Evolutionary conservation across 1,140 invertebrate species (phyloP).

Genomic region (Paraescarpia echinospica): DNA sequence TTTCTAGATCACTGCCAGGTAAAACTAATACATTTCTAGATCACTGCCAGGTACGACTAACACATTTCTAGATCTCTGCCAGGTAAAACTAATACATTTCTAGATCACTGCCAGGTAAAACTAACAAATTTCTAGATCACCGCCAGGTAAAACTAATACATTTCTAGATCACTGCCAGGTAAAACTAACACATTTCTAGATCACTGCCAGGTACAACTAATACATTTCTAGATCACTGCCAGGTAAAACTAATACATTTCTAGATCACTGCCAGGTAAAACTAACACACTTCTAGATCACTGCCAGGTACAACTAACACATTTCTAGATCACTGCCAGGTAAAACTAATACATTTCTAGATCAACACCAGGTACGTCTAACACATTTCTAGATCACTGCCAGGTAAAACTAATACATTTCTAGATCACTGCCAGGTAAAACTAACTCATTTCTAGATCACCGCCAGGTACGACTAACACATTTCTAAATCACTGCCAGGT

Average conservation of each 20-base stretch:
- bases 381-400: no score
- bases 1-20: background rate
- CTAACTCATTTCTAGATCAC: conserved; percentile 88
- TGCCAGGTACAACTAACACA: conserved; percentile 38
- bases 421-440: no score
- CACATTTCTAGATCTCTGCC: no score
- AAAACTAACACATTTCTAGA: background rate
- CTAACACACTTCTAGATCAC: conserved; percentile 88
- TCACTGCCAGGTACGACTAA: no score
- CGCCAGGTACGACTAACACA: conserved; percentile 38
- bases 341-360: background rate
- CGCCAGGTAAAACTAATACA: conserved; percentile 38
- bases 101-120: no score
- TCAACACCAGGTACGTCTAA: no score
- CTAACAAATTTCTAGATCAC: conserved; percentile 88
- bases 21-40: background rate
- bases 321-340: background rate
- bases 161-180: background rate
- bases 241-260: no score
- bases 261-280: no score
- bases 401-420: no score
- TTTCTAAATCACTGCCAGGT: background rate
- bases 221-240: no score
- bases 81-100: no score
- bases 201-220: no score